A percentile compares a stretch with the other conserved stretches of the same genome.
Conservation (phyloP, 1,140 invertebrate genomes). For the Cylas formicarius region DNA sequence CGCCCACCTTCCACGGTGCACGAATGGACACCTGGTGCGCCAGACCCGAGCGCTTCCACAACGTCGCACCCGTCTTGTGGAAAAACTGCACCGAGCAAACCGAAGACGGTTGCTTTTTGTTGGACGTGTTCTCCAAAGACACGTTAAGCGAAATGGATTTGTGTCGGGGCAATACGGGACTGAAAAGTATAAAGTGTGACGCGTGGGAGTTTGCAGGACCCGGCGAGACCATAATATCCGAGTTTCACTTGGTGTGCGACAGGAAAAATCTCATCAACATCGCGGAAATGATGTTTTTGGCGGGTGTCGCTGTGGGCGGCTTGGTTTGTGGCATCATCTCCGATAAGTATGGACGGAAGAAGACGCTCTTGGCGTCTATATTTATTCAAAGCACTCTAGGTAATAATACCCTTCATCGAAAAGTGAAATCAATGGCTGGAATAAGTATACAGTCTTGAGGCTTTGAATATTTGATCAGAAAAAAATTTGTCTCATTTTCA, state of each 20-base stretch:
- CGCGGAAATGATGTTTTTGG: constrained; percentile 61
- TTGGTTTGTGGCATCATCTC: constrained; percentile 63
- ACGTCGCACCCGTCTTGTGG: constrained; percentile 49
- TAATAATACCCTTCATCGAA: constrained; percentile 27
- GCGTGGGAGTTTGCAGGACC: constrained; percentile 49
- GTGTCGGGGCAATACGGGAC: constrained; percentile 19
- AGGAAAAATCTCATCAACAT: constrained; percentile 54
- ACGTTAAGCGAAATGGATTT: constrained; percentile 29
- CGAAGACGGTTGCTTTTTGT: constrained; percentile 41
- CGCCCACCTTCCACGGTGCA: constrained; percentile 54
- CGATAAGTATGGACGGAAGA: constrained; percentile 71
- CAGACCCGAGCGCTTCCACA: constrained; percentile 46
- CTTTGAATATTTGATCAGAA: background rate
- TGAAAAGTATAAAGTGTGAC: constrained; percentile 47
- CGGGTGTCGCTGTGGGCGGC: constrained; percentile 61
- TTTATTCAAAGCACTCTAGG: constrained; percentile 59
- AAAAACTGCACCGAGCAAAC: constrained; percentile 52
- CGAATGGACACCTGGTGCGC: constrained; percentile 40
- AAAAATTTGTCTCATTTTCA: background rate
- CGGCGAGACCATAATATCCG: constrained; percentile 54
- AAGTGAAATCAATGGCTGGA: too few species aligned
- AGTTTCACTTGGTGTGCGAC: constrained; percentile 62
- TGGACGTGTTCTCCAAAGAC: constrained; percentile 34
- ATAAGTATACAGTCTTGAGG: too few species aligned
- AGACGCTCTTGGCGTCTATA: constrained; percentile 60